Evolutionary conservation across 2,888 invertebrate species (phyloP), one percentile per base, ranked within the genome.

Genomic region (Strigamia crassipes): DNA sequence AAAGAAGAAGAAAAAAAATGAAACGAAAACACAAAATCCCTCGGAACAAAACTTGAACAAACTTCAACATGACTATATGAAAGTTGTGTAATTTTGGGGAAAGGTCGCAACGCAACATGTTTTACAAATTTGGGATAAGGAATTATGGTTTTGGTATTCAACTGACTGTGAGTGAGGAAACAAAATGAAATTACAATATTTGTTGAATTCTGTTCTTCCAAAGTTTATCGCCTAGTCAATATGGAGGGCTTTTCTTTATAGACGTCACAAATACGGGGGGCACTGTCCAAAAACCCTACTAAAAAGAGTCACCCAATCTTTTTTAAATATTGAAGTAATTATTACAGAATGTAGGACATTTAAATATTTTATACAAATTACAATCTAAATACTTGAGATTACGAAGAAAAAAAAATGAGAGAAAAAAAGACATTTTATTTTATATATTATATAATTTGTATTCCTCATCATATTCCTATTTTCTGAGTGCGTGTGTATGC

Each of bases 381-480:
- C 66, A 81, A 56, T 56, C 56, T 56, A 56, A 56, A 27, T 81
- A 81, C 66, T 81, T 73, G 81, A 81, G 73, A 81, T 79, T 56
- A 56, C 27, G 27, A 27, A 27, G 3, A 27, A 27, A 27, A 27
- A 27, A 27, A 27, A 27, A 27, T 2, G 10, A 13, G 46, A 13
- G 15, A 46, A 56, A 56, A 56, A 56, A 79, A 51, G 80, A 81
- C 81, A 81, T 81, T 81, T 81, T 81, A 81, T 81, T 81, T 81
- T 81, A 73, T 81, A 81, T 81, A 81, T 66, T 80, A n/a, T 81
- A 81, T 81, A 31, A 81, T 81, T 81, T 81, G 81, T 81, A 73
- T 73, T 81, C 56, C 56, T 73, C 73, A 27, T 81, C 34, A 81
- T 81, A 81, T 81, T 81, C 81, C 81, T 81, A 81, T 81, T 81